These are phyloP conservation scores for Oplegnathus fasciatus DNA, from an alignment of 2,113 vertebrate species.

Conservation along the genomic window DNA sequence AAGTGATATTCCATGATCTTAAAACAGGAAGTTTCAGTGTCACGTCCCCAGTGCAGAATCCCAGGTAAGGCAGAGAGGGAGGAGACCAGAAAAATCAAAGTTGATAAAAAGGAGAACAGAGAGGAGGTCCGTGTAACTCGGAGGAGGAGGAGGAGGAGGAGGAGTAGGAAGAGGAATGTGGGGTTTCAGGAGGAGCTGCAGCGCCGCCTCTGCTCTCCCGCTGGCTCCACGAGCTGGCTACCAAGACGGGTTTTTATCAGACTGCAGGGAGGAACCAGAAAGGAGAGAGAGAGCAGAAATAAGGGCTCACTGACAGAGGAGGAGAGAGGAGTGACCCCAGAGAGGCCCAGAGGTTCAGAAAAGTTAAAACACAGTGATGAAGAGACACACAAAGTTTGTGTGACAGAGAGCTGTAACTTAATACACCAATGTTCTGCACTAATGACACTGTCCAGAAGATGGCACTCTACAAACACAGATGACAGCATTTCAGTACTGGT, in stretches of 20 bases:
- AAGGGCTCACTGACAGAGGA: constrained; percentile 49
- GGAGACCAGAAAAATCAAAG: constrained; percentile 49
- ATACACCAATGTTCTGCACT: constrained; percentile 22
- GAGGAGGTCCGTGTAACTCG: constrained; percentile 64
- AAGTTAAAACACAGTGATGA: not conserved
- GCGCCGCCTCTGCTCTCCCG: constrained; percentile 88
- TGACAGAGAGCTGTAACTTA: not conserved
- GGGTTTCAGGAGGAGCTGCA: constrained; percentile 90
- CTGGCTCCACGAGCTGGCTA: constrained; percentile 90
- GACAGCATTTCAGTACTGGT: not conserved
- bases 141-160: constrained; percentile 61
- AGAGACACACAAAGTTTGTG: not conserved
- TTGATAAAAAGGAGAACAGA: constrained; percentile 57
- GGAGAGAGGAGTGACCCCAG: constrained; percentile 33
- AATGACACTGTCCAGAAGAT: constrained; percentile 62
- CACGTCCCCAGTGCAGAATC: constrained; percentile 52
- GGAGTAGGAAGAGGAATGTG: constrained; percentile 77
- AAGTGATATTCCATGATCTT: not conserved
- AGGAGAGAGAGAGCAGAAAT: constrained; percentile 73
- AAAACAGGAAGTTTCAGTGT: constrained; percentile 25
- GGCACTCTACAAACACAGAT: constrained; percentile 66
- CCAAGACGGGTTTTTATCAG: constrained; percentile 94
- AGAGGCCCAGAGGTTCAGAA: constrained; percentile 37
- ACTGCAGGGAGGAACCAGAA: constrained; percentile 90
- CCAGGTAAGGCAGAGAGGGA: constrained; percentile 35